These are phyloP conservation scores for Sebastes diaconus DNA, from an alignment of 2,797 vertebrate species.

Conservation along the genomic window DNA sequence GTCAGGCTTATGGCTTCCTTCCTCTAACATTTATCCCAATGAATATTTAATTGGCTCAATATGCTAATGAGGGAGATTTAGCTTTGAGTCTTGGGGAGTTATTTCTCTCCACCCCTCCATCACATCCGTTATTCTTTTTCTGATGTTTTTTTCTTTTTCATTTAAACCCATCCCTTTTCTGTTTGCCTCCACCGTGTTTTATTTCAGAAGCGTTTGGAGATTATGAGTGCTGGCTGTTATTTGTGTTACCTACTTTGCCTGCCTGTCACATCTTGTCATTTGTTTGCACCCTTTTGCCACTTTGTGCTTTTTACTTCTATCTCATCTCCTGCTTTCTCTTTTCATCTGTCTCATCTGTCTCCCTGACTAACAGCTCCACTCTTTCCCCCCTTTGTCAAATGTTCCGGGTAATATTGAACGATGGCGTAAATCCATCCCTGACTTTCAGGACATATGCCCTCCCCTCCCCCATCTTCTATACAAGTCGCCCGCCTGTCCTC, in stretches of 20 bases:
- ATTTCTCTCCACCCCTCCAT: slow-evolving; percentile 27
- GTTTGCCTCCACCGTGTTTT: slow-evolving; percentile 5
- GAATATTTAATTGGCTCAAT: slow-evolving; percentile 77
- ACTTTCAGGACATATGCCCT: slow-evolving; percentile 59
- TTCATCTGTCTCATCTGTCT: slow-evolving; percentile 8
- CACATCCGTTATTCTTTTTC: slow-evolving; percentile 27
- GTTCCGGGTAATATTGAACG: slow-evolving; percentile 50
- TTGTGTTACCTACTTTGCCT: slow-evolving; percentile 28
- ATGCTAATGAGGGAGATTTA: slow-evolving; percentile 69
- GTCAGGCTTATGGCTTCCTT: slow-evolving; percentile 40
- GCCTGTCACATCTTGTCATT: slow-evolving; percentile 51
- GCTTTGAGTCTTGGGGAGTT: slow-evolving; percentile 61
- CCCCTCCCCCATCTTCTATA: slow-evolving; percentile 59
- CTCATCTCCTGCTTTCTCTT: slow-evolving; percentile 17
- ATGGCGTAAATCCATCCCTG: slow-evolving; percentile 62
- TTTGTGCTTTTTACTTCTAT: slow-evolving; percentile 19
- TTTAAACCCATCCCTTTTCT: background rate
- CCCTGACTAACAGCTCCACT: slow-evolving; percentile 9
- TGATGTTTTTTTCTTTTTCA: slow-evolving; percentile 8
- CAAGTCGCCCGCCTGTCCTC: slow-evolving; percentile 25
- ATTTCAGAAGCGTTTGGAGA: slow-evolving; percentile 7
- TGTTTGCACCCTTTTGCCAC: slow-evolving; percentile 44
- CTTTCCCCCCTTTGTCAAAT: slow-evolving; percentile 40
- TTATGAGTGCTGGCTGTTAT: slow-evolving; percentile 17
- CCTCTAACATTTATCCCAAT: slow-evolving; percentile 69